Percentiles rank a stretch among this genome's conserved stretches.
phyloP scores from a whole-genome alignment of 2,113 vertebrate genomes.

The Aepyceros melampus region DNA sequence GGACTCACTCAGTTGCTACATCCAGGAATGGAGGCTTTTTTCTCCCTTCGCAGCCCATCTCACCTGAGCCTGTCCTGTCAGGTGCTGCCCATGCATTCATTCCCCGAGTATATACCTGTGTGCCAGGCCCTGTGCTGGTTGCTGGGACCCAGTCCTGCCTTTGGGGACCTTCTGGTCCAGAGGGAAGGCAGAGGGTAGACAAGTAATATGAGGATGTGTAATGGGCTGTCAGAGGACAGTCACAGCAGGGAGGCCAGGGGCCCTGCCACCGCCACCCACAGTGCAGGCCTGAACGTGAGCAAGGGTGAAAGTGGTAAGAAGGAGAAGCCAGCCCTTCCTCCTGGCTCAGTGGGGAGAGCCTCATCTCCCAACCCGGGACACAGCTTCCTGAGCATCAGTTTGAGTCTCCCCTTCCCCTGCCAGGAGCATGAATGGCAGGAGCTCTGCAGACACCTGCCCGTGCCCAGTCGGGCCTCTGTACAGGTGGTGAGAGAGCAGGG shows the following conservation, averaged over 20 bases:
- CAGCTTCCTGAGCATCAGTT: background rate
- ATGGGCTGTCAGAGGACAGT: background rate
- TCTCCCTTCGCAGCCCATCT: background rate
- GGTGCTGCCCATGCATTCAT: background rate
- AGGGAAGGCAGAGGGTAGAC: background rate
- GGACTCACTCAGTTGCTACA: conserved; percentile 43
- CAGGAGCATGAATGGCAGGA: background rate
- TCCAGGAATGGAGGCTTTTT: background rate
- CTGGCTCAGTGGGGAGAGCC: background rate
- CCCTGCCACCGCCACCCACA: background rate
- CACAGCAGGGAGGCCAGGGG: background rate
- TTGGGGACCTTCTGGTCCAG: background rate
- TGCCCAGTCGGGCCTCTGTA: background rate
- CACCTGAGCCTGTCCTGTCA: background rate
- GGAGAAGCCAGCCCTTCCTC: background rate
- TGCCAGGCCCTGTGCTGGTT: background rate
- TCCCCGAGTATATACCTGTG: background rate
- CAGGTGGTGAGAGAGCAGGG: background rate
- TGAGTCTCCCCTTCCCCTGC: background rate
- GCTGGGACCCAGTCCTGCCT: background rate
- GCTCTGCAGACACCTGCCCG: background rate
- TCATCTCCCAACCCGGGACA: background rate
- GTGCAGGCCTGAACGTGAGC: background rate
- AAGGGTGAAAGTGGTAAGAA: background rate
- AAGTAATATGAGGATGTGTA: background rate